Conservation (phyloP, 1,140 invertebrate species). For the Euwallacea similis region DNA sequence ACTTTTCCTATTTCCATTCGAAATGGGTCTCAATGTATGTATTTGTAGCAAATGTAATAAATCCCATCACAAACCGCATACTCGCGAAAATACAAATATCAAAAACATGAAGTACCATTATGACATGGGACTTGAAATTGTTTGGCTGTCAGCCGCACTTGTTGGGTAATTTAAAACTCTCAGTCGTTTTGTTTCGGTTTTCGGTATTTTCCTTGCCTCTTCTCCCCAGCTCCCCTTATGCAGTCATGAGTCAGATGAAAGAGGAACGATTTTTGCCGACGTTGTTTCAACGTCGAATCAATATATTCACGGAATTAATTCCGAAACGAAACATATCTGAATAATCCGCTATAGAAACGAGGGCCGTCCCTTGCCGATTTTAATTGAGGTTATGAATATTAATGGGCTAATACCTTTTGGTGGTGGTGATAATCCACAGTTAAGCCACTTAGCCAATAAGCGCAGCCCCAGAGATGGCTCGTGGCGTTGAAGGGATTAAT, state of each 20-base stretch:
- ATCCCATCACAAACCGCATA: conserved; percentile 5
- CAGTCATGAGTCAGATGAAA: neutral
- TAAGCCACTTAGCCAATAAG: conserved; percentile 21
- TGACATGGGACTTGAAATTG: conserved; percentile 19
- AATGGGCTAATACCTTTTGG: conserved; percentile 18
- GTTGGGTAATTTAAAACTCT: conserved; percentile 18
- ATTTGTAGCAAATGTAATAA: neutral
- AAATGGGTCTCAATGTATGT: neutral
- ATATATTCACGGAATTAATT: no score
- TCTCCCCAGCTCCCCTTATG: neutral
- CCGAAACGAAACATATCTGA: no score
- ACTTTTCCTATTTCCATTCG: conserved; percentile 14
- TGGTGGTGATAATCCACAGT: conserved; percentile 13
- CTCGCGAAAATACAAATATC: conserved; percentile 8
- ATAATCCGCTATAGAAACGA: no score
- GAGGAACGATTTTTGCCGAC: neutral
- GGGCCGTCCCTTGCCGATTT: conserved; percentile 13
- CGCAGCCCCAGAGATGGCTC: neutral
- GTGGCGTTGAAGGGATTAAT: no score
- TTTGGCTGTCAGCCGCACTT: conserved; percentile 20
- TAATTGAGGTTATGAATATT: conserved; percentile 23
- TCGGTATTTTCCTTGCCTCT: conserved; percentile 1
- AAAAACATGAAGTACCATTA: conserved; percentile 15
- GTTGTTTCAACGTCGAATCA: no score
- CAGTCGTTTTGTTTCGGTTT: conserved; percentile 10